These are phyloP conservation scores for Tillus elongatus DNA, from an alignment of 2,888 invertebrate species.

Conservation along the genomic window DNA sequence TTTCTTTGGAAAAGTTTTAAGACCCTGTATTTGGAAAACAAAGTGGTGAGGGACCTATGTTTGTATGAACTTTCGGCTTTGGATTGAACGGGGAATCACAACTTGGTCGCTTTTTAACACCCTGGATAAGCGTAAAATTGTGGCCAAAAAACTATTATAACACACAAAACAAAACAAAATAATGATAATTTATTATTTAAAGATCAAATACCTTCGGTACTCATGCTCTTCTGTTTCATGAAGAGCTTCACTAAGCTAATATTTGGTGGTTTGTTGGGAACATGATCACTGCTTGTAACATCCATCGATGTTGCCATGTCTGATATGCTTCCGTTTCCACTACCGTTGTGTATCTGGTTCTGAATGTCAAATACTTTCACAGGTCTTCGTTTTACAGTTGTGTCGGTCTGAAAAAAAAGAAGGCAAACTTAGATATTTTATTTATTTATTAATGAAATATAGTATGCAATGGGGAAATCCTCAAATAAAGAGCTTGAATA, in stretches of 20 bases:
- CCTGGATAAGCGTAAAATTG: no score
- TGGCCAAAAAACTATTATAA: no score
- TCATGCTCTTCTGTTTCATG: constrained; percentile 82
- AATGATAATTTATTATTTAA: not conserved
- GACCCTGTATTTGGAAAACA: no score
- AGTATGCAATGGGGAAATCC: no score
- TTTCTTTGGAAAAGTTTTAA: no score
- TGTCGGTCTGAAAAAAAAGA: constrained; percentile 29
- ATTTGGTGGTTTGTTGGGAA: constrained; percentile 47
- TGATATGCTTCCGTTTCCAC: constrained; percentile 34
- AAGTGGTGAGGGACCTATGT: no score
- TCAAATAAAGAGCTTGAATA: no score
- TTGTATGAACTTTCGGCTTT: no score
- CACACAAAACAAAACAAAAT: no score
- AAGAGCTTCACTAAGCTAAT: constrained; percentile 80
- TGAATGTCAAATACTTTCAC: constrained; percentile 43
- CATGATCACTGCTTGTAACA: constrained; percentile 31
- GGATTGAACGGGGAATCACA: no score
- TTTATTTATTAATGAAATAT: not conserved
- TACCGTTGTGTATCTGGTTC: constrained; percentile 37
- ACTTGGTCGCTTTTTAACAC: no score
- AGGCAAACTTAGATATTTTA: constrained; percentile 5
- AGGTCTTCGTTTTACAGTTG: constrained; percentile 32
- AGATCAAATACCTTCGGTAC: constrained; percentile 55
- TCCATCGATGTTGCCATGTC: constrained; percentile 42